phyloP scores from a whole-genome alignment of 2,888 invertebrate genomes.

The Arrhopalites spinosus region DNA sequence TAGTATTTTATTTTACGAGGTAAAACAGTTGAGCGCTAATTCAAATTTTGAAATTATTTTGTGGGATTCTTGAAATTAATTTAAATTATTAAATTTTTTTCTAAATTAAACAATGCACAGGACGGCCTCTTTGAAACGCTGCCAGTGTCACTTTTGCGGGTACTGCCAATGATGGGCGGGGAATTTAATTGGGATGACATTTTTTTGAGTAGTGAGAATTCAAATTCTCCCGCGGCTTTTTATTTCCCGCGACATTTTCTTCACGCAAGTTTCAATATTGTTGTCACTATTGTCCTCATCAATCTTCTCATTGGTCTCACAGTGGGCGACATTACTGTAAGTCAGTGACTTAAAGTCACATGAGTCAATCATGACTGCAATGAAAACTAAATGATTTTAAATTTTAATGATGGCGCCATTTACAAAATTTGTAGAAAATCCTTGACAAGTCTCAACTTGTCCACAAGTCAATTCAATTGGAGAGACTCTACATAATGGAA shows the following conservation, averaged over 20 bases:
- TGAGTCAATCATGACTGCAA: too few species aligned
- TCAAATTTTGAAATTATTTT: too few species aligned
- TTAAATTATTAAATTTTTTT: too few species aligned
- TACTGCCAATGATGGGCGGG: slow-evolving; percentile 6
- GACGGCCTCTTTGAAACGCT: background rate
- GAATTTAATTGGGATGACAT: slow-evolving; percentile 2
- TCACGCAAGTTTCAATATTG: background rate
- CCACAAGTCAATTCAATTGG: too few species aligned
- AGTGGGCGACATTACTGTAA: background rate
- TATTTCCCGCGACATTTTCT: background rate
- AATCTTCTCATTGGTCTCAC: slow-evolving; percentile 1
- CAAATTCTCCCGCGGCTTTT: background rate
- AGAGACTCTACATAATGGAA: too few species aligned
- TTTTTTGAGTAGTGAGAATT: background rate
- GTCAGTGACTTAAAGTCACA: too few species aligned
- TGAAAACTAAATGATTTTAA: too few species aligned
- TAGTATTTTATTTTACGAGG: background rate
- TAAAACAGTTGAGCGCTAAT: background rate
- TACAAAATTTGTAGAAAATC: too few species aligned
- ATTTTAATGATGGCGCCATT: too few species aligned
- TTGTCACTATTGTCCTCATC: background rate
- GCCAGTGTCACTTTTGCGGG: background rate
- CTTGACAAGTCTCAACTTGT: too few species aligned
- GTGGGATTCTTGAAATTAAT: too few species aligned
- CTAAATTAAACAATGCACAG: too few species aligned